These are phyloP conservation scores for Virgularia gustaviana DNA, from an alignment of 92 coral and sea anemone genomes.

Conservation along the genomic window DNA sequence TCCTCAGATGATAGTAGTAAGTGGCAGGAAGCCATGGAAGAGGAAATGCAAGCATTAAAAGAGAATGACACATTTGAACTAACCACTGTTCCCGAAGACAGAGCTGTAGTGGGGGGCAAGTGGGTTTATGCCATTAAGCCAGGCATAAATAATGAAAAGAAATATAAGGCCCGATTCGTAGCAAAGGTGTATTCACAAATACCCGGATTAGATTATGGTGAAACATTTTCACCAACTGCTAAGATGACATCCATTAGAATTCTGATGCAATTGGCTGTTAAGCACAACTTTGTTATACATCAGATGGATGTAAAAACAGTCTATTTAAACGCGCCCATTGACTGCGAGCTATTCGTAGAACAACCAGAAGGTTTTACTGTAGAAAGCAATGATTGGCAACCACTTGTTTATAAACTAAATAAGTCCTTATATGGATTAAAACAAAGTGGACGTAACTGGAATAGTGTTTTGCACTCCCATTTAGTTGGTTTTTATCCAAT, in stretches of 20 bases:
- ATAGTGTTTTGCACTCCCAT: too few relatives aligned
- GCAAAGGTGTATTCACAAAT: slow-evolving; percentile 42
- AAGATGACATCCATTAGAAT: slow-evolving; percentile 24
- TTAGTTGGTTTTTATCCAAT: slow-evolving; percentile 17
- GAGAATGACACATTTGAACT: slow-evolving; percentile 38
- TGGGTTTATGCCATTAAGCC: slow-evolving; percentile 27
- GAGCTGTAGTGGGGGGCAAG: slow-evolving; percentile 30
- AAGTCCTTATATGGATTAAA: too few relatives aligned
- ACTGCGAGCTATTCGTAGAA: slow-evolving; percentile 31
- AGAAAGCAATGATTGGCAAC: background rate
- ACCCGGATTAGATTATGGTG: slow-evolving; percentile 31
- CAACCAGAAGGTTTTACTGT: slow-evolving; percentile 31
- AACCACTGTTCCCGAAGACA: slow-evolving; percentile 27
- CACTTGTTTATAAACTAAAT: slow-evolving; percentile 31
- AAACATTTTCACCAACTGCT: slow-evolving; percentile 44
- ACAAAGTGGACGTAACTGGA: too few relatives aligned
- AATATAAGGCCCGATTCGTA: slow-evolving; percentile 30
- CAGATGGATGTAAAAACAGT: slow-evolving; percentile 49
- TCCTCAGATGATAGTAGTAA: too few relatives aligned
- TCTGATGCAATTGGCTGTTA: slow-evolving; percentile 30
- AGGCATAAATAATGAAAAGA: too few relatives aligned
- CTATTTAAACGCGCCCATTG: slow-evolving; percentile 22
- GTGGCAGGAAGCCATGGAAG: slow-evolving; percentile 30
- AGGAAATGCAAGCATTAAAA: slow-evolving; percentile 28
- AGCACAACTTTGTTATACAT: slow-evolving; percentile 29